Conservation (phyloP, 2,113 vertebrate species). For the Indri indri region DNA sequence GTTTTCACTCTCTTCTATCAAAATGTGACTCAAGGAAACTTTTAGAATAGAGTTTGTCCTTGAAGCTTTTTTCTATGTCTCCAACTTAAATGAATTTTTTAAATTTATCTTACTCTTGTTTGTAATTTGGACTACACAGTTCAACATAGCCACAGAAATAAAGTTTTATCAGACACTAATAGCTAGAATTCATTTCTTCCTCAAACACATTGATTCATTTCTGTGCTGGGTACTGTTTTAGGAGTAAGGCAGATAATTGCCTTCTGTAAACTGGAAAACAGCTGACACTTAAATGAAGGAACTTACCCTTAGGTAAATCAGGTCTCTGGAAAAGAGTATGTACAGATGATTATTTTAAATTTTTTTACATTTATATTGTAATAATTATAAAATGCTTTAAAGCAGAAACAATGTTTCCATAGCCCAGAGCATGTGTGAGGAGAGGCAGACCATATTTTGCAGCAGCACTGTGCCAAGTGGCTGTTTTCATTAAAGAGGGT, state of each 20-base stretch:
- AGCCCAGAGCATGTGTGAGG: slow-evolving; percentile 38
- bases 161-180: neutral
- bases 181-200: neutral
- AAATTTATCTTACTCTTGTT: neutral
- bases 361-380: neutral
- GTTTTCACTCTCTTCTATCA: neutral
- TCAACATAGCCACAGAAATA: neutral
- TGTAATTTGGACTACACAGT: neutral
- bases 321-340: neutral
- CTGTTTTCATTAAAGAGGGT: slow-evolving; percentile 60
- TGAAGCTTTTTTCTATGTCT: neutral
- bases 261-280: neutral
- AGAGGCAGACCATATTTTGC: slow-evolving; percentile 28
- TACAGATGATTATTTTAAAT: neutral
- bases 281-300: neutral
- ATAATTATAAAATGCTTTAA: slow-evolving; percentile 50
- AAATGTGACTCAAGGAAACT: neutral
- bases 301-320: neutral
- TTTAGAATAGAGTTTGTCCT: neutral
- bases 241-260: neutral
- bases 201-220: neutral
- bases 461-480: slow-evolving; percentile 25
- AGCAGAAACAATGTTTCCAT: slow-evolving; percentile 59
- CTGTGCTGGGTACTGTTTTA: neutral
- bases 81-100: neutral